Percentiles rank a stretch among this genome's conserved stretches.
Evolutionary conservation across 2,888 invertebrate species (phyloP).

Genomic region (Drosophila peninsularis): DNA sequence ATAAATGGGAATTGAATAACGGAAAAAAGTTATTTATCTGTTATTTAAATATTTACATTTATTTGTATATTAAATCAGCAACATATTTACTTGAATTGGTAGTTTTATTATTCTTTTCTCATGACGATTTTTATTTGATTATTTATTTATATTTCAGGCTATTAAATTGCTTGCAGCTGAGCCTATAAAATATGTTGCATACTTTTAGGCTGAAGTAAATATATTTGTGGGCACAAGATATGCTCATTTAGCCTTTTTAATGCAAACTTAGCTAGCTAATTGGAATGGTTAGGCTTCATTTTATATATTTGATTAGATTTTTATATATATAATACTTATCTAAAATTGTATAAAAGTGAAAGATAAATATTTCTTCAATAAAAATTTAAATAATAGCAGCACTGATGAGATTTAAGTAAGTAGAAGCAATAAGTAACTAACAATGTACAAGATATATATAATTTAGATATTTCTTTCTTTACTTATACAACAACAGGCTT

Average conservation of each 20-base stretch:
- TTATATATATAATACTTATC: no score
- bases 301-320: not conserved
- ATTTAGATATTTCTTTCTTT: not conserved
- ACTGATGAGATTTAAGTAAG: not conserved
- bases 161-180: no score
- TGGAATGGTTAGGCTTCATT: no score
- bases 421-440: not conserved
- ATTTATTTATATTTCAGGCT: not conserved
- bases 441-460: not conserved
- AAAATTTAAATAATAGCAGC: not conserved
- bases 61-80: not conserved
- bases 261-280: not conserved
- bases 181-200: slow-evolving; percentile 27
- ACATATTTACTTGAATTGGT: not conserved
- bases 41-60: not conserved
- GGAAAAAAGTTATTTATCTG: not conserved
- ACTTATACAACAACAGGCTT: not conserved
- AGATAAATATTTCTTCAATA: no score
- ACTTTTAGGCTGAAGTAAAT: slow-evolving; percentile 32
- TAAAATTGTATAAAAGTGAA: no score
- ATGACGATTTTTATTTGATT: not conserved
- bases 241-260: not conserved
- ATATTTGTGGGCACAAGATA: not conserved
- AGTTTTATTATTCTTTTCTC: not conserved
- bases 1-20: not conserved